Percentiles rank a stretch among this genome's conserved stretches.
phyloP scores from a whole-genome alignment of 2,888 invertebrate species.

The Melanotus villosus region DNA sequence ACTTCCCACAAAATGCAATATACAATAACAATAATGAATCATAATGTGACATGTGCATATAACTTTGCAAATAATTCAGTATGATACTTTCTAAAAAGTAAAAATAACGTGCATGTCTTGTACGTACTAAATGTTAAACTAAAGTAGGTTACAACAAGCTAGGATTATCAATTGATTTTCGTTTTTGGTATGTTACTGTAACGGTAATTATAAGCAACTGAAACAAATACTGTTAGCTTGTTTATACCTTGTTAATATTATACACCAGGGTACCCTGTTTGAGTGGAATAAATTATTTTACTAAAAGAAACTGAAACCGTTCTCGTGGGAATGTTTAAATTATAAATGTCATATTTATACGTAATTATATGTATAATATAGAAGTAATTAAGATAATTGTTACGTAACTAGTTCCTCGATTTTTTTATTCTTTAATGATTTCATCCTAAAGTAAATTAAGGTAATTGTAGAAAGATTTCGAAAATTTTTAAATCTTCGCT shows the following conservation, averaged over 20 bases:
- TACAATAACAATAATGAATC: too few species aligned
- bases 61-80: not conserved
- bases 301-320: not conserved
- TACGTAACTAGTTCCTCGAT: constrained; percentile 9
- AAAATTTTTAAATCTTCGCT: not conserved
- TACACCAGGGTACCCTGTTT: not conserved
- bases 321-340: constrained; percentile 10
- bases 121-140: constrained; percentile 24
- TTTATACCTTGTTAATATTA: constrained; percentile 3
- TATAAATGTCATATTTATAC: not conserved
- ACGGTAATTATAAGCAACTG: constrained; percentile 19
- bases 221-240: not conserved
- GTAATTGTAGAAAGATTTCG: too few species aligned
- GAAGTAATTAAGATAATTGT: constrained; percentile 10
- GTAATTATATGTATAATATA: not conserved
- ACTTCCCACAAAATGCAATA: too few species aligned
- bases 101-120: constrained; percentile 28
- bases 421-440: not conserved
- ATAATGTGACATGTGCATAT: not conserved
- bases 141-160: constrained; percentile 35
- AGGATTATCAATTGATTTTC: constrained; percentile 21
- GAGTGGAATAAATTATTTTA: not conserved
- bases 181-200: constrained; percentile 22
- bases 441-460: not conserved
- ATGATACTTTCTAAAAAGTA: constrained; percentile 44